Evolutionary conservation across 2,113 vertebrate genomes (phyloP).

Genomic region (Tupaia tana): DNA sequence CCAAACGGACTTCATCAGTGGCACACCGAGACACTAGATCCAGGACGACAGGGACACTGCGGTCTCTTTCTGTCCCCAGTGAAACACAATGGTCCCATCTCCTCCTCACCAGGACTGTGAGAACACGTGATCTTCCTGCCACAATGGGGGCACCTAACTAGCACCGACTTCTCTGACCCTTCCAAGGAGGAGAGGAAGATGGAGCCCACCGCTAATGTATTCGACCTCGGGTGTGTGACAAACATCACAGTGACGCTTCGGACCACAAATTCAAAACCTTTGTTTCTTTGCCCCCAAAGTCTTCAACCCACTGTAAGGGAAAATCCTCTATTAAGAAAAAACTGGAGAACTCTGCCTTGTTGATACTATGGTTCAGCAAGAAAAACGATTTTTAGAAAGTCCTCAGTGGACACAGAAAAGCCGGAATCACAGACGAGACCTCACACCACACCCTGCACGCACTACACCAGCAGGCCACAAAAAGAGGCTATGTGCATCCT

Average conservation of each 20-base stretch:
- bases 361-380: neutral
- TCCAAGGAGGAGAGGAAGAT: neutral
- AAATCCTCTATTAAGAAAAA: neutral
- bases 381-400: neutral
- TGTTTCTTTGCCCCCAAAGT: neutral
- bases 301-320: neutral
- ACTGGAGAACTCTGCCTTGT: accelerated
- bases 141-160: accelerated
- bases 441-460: accelerated
- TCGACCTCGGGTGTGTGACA: accelerated
- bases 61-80: neutral
- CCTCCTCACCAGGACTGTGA: accelerated
- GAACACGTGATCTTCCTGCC: accelerated
- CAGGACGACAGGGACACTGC: accelerated
- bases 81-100: accelerated
- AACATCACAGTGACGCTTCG: neutral
- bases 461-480: neutral
- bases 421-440: neutral
- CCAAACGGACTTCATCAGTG: neutral
- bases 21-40: accelerated
- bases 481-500: too few species aligned
- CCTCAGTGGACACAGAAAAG: accelerated
- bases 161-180: neutral
- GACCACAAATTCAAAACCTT: neutral
- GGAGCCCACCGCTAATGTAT: accelerated